A percentile compares a stretch with the other conserved stretches of the same genome.
Evolutionary conservation across 2,797 vertebrate genomes (phyloP).

Genomic region (Gambelia wislizenii): DNA sequence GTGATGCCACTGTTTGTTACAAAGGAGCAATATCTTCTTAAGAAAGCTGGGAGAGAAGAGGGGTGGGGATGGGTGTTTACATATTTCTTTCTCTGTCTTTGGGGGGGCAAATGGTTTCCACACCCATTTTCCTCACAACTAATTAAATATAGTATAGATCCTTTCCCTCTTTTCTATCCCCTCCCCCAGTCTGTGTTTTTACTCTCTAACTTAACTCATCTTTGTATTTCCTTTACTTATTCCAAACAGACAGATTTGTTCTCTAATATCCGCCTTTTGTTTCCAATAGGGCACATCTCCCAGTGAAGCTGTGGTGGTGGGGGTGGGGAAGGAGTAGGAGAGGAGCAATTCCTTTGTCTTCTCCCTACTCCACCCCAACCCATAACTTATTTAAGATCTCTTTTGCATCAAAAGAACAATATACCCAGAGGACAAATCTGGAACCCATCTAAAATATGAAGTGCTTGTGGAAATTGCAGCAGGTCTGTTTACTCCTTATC

Average conservation of each 20-base stretch:
- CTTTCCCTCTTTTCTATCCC: background rate
- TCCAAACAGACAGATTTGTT: slow-evolving; percentile 2
- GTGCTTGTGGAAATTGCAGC: background rate
- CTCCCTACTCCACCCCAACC: background rate
- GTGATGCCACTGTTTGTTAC: background rate
- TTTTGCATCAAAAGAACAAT: background rate
- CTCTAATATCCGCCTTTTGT: slow-evolving; percentile 46
- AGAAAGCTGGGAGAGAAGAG: slow-evolving; percentile 12
- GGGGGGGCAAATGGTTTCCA: slow-evolving; percentile 16
- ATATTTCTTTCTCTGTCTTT: background rate
- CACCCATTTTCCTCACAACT: background rate
- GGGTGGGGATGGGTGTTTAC: background rate
- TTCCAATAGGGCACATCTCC: slow-evolving; percentile 26
- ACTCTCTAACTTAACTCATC: slow-evolving; percentile 20
- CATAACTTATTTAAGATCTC: background rate
- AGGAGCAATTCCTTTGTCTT: slow-evolving; percentile 8
- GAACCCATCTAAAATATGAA: background rate
- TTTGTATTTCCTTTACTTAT: slow-evolving; percentile 35
- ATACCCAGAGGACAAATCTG: slow-evolving; percentile 11
- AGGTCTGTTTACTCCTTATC: slow-evolving; percentile 23
- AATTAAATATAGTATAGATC: slow-evolving; percentile 7
- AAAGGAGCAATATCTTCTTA: slow-evolving; percentile 49
- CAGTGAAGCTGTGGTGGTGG: slow-evolving; percentile 29
- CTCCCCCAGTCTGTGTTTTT: background rate
- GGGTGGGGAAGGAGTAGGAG: too few species aligned